Conservation (phyloP, 2,113 vertebrate genomes). For the Xiphophorus maculatus region DNA sequence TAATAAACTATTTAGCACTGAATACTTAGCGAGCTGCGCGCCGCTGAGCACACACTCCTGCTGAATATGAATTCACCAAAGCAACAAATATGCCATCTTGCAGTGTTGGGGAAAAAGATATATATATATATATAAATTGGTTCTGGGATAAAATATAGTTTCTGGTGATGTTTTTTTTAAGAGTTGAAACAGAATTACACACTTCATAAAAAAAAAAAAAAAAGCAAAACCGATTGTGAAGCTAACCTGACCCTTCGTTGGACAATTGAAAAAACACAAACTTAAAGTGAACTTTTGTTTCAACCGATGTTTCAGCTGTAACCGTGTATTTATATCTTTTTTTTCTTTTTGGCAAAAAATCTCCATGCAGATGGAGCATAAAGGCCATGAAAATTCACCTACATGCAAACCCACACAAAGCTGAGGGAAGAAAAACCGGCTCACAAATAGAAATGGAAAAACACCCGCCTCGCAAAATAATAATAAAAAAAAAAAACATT, state of each 20-base stretch:
- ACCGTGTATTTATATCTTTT: no score
- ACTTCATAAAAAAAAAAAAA: neutral
- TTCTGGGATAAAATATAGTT: constrained; percentile 26
- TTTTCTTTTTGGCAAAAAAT: no score
- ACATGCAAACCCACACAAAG: no score
- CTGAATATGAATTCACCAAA: constrained; percentile 32
- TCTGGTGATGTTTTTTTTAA: neutral
- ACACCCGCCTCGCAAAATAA: no score
- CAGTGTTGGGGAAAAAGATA: constrained; percentile 35
- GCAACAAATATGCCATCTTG: constrained; percentile 51
- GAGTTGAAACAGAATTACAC: neutral
- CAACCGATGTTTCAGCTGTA: no score
- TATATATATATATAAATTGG: neutral
- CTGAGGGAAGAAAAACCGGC: no score
- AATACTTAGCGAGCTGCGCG: constrained; percentile 58
- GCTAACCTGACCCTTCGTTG: neutral
- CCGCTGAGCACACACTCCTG: constrained; percentile 58
- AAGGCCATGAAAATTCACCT: no score
- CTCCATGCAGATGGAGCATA: no score
- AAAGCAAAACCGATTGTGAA: constrained; percentile 7
- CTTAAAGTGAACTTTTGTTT: no score
- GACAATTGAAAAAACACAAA: neutral
- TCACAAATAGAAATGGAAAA: no score
- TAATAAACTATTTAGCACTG: constrained; percentile 61
- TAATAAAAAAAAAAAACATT: no score